Evolutionary conservation across 2,888 invertebrate genomes (phyloP).

Genomic region (Notodonta ziczac): DNA sequence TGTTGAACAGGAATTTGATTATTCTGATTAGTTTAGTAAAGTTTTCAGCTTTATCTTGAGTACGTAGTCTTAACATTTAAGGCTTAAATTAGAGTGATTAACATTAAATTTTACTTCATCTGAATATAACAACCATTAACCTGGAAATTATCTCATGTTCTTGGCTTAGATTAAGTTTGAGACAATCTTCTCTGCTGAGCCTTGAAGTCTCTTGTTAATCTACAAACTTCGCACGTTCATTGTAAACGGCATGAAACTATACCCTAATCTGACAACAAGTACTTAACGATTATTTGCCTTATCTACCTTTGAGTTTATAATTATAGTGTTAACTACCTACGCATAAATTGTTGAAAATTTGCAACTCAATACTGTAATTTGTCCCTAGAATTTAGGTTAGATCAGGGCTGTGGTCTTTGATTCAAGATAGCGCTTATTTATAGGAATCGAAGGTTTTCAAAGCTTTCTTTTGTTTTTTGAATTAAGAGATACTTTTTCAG

Average conservation of each 20-base stretch:
- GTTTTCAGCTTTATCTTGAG: background rate
- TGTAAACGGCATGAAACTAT: slow-evolving; percentile 39
- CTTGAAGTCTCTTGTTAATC: slow-evolving; percentile 29
- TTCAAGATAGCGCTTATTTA: too few species aligned
- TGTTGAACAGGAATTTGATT: slow-evolving; percentile 11
- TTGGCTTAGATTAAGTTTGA: slow-evolving; percentile 1
- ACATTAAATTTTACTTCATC: too few species aligned
- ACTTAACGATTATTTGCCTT: background rate
- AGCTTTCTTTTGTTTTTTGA: too few species aligned
- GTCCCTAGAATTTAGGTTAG: too few species aligned
- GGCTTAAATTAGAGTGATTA: background rate
- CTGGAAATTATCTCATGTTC: background rate
- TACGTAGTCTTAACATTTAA: background rate
- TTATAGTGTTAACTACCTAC: background rate
- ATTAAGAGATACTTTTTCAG: too few species aligned
- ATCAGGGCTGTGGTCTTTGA: too few species aligned
- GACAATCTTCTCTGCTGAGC: slow-evolving; percentile 26
- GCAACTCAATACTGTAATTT: background rate
- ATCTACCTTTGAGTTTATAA: background rate
- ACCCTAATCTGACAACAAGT: slow-evolving; percentile 21
- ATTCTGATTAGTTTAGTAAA: background rate
- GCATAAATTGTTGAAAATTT: background rate
- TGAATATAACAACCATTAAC: too few species aligned
- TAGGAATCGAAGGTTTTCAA: too few species aligned
- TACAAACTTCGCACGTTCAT: slow-evolving; percentile 33